Base-by-base conservation (phyloP, 2,113 vertebrate species). In the Pomatostomus ruficeps region DNA sequence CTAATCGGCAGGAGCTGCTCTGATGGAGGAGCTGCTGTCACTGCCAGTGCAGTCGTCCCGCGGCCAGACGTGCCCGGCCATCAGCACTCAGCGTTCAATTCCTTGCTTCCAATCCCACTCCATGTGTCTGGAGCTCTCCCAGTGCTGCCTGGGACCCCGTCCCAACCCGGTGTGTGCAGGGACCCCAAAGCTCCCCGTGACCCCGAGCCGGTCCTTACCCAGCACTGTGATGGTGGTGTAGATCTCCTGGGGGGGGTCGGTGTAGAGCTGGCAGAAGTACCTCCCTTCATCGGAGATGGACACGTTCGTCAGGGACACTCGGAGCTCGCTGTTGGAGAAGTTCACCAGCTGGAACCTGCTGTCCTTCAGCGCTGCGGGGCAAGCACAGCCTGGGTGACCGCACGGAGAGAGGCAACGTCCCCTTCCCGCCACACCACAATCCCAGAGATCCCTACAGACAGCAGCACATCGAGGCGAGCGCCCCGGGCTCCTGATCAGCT, bases 281-380 rank as follows among this genome's bases (percentile, higher is more conserved):
- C 98, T 98, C 79, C 99, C 99, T 93, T 99, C 99, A 26, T 99
- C 99, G 70, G 98, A 99, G 92, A 99, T 98, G 48, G 99, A 99
- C 97, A 99, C 99, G 29, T 99, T 99, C n/a, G 99, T 99, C 98
- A 99, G 95, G 16, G 99, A 99, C 91, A 99, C 99, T 54, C 98
- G 98, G 83, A 99, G 98, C 97, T 99, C 99, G 52, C 99, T 99
- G 98, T 99, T 99, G 77, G 99, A 99, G 98, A 99, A 99, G 98
- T 99, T 99, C 97, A 99, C 99, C 98, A 99, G 97, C 98, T 99
- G 99, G 98, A 99, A 99, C 95, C 99, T 98, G 98, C 99, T 99
- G 98, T 99, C 99, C 98, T 99, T 99, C 97, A 99, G 97, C 29
- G 99, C 99, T 99, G 98, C 3, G 45, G 87, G 96, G 95, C 89